Evolutionary conservation across 2,888 invertebrate species (phyloP).

Genomic region (Hemaris fuciformis): DNA sequence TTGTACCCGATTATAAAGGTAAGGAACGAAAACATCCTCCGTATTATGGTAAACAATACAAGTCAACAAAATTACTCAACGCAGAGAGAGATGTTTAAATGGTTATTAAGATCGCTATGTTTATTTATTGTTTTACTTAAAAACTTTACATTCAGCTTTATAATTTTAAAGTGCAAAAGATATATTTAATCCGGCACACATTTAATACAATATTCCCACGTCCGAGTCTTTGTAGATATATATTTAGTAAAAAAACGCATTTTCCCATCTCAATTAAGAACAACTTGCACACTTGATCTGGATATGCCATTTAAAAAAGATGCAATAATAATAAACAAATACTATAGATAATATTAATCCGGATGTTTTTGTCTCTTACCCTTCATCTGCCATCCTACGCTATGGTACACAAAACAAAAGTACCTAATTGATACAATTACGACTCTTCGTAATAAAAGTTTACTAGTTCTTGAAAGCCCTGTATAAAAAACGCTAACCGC

Average conservation of each 20-base stretch:
- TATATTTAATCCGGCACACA: no score
- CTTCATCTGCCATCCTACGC: neutral
- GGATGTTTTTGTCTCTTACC: neutral
- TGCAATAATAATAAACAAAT: neutral
- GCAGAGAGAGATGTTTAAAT: no score
- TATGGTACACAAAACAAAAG: neutral
- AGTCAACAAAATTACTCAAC: neutral
- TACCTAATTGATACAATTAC: slow-evolving; percentile 2
- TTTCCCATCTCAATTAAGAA: no score
- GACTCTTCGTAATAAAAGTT: neutral
- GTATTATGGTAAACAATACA: neutral
- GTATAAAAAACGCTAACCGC: neutral
- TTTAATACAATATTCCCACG: no score
- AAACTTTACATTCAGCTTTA: no score
- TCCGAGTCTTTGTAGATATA: no score
- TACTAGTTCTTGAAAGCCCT: neutral
- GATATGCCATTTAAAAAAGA: no score
- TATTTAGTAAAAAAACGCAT: no score
- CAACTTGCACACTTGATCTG: no score
- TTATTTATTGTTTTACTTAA: neutral
- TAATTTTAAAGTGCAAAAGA: no score
- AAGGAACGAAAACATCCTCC: neutral
- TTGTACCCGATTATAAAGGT: neutral
- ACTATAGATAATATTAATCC: neutral
- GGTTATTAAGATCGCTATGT: neutral